Evolutionary conservation across 2,888 invertebrate species (phyloP).

Genomic region (Spilosoma lubricipeda): DNA sequence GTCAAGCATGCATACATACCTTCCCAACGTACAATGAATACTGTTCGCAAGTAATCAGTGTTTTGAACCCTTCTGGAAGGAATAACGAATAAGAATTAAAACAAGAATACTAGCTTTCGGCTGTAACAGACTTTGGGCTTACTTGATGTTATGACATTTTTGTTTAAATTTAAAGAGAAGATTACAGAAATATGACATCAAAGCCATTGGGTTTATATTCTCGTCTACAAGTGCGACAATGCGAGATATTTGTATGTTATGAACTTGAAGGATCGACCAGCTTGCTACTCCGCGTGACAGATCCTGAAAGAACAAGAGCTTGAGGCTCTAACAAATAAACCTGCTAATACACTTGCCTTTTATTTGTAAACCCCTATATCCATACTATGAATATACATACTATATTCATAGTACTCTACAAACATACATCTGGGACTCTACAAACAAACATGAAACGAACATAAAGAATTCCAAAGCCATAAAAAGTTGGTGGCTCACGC

Average conservation of each 20-base stretch:
- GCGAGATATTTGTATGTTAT: slow-evolving; percentile 22
- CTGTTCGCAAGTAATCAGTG: neutral
- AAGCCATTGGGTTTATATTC: slow-evolving; percentile 20
- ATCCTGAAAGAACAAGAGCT: slow-evolving; percentile 1
- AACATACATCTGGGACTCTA: too few species aligned
- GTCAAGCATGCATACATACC: neutral
- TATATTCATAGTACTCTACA: too few species aligned
- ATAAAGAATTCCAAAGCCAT: too few species aligned
- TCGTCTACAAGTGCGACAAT: slow-evolving; percentile 26
- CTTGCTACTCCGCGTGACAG: slow-evolving; percentile 12
- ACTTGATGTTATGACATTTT: slow-evolving; percentile 28
- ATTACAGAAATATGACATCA: slow-evolving; percentile 20
- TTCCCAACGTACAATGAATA: neutral
- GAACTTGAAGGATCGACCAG: slow-evolving; percentile 24
- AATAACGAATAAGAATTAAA: neutral
- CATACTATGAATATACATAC: neutral
- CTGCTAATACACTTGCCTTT: too few species aligned
- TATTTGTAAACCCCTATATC: too few species aligned
- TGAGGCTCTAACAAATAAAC: too few species aligned
- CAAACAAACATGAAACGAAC: too few species aligned
- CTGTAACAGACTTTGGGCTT: slow-evolving; percentile 7
- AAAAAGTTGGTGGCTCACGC: too few species aligned
- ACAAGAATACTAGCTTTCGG: neutral
- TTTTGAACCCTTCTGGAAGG: slow-evolving; percentile 3
- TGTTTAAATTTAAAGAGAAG: slow-evolving; percentile 22